Evolutionary conservation across 2,113 vertebrate species (phyloP).

Genomic region (Nothocercus nigrocapillus): DNA sequence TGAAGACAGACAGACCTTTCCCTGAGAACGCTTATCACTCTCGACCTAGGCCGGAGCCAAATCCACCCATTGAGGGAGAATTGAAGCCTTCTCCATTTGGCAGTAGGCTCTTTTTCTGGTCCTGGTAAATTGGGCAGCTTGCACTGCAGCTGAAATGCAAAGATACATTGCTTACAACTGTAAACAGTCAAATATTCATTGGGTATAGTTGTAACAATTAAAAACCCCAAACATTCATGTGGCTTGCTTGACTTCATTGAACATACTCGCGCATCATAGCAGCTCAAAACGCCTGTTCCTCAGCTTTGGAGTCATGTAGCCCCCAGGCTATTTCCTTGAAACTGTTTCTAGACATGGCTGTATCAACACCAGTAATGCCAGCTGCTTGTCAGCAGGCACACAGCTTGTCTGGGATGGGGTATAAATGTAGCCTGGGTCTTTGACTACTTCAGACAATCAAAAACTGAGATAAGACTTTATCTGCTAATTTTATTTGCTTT

Average conservation of each 20-base stretch:
- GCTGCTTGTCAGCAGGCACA: not conserved
- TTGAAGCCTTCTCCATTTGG: constrained; percentile 89
- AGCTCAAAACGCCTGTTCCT: not conserved
- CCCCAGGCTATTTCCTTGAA: constrained; percentile 53
- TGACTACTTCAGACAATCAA: not conserved
- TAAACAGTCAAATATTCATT: not conserved
- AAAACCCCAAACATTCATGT: constrained; percentile 56
- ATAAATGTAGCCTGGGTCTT: not conserved
- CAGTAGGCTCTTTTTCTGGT: constrained; percentile 91
- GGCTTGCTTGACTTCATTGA: constrained; percentile 71
- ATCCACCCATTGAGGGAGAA: constrained; percentile 79
- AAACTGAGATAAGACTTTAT: not conserved
- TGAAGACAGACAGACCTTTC: constrained; percentile 87
- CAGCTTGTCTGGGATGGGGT: not conserved
- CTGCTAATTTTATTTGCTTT: not conserved
- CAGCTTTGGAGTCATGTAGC: constrained; percentile 25
- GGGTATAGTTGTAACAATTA: constrained; percentile 50
- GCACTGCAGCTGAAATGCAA: not conserved
- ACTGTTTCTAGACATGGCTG: not conserved
- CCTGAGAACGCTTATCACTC: constrained; percentile 93
- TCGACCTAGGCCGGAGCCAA: constrained; percentile 88
- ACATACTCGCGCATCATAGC: not conserved
- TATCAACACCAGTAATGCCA: not conserved
- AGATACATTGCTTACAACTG: not conserved
- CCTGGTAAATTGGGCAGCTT: constrained; percentile 75